Evolutionary conservation across 2,888 invertebrate genomes (phyloP).

Genomic region (Eristalinus sepulchralis): DNA sequence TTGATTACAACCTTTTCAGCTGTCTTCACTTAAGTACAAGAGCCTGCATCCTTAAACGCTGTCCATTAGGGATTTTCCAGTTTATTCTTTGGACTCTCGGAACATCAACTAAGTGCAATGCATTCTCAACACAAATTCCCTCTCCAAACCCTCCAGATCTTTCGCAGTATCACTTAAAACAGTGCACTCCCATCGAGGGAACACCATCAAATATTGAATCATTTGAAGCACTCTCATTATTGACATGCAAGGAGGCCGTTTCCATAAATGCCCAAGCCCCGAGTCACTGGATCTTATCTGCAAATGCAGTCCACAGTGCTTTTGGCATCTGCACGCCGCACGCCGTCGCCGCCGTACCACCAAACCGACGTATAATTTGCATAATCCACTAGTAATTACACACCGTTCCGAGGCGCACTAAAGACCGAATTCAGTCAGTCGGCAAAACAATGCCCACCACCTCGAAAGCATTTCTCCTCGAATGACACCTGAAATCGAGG

Average conservation of each 20-base stretch:
- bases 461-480: slow-evolving; percentile 34
- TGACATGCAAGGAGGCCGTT: neutral
- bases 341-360: neutral
- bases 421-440: slow-evolving; percentile 19
- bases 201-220: neutral
- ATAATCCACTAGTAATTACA: slow-evolving; percentile 60
- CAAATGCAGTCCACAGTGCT: slow-evolving; percentile 6
- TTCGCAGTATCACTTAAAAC: no score
- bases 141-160: no score
- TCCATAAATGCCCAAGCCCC: neutral
- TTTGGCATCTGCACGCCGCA: slow-evolving; percentile 3
- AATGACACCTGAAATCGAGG: slow-evolving; percentile 51
- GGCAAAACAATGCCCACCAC: slow-evolving; percentile 14
- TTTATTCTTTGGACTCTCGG: no score
- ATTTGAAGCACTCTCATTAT: neutral
- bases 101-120: no score
- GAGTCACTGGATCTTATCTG: slow-evolving; percentile 16
- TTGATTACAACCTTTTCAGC: no score
- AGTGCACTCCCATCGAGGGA: neutral
- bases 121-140: no score
- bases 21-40: no score
- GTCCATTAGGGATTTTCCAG: no score
- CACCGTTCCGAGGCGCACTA: slow-evolving; percentile 31
- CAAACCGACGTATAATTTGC: slow-evolving; percentile 38
- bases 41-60: no score